These are phyloP conservation scores for Lathronympha strigana DNA, from an alignment of 2,888 invertebrate species.

Conservation along the genomic window DNA sequence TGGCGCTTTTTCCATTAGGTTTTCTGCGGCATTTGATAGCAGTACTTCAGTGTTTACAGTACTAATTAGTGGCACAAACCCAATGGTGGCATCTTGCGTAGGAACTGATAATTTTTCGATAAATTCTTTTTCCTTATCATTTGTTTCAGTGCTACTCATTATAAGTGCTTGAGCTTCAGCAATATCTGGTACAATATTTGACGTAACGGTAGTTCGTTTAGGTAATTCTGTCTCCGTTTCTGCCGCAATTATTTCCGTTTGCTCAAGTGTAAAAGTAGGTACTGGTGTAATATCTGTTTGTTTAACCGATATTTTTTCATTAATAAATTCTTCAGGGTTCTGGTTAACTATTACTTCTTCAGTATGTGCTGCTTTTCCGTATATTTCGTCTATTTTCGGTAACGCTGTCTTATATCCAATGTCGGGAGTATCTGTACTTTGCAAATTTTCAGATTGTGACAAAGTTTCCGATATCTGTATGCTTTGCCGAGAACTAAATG, in stretches of 20 bases:
- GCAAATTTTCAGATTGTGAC: slow-evolving; percentile 80
- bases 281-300: slow-evolving; percentile 61
- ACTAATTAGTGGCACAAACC: slow-evolving; percentile 65
- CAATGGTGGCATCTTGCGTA: slow-evolving; percentile 59
- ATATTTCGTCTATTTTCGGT: slow-evolving; percentile 67
- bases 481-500: slow-evolving; percentile 75
- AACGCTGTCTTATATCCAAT: slow-evolving; percentile 62
- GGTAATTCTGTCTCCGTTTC: slow-evolving; percentile 79
- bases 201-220: slow-evolving; percentile 50
- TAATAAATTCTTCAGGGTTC: slow-evolving; percentile 61
- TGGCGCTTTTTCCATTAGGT: slow-evolving; percentile 50
- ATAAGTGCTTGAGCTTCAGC: slow-evolving; percentile 83
- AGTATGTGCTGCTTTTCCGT: slow-evolving; percentile 71
- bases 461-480: slow-evolving; percentile 82
- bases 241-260: slow-evolving; percentile 76
- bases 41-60: slow-evolving; percentile 70
- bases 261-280: slow-evolving; percentile 70
- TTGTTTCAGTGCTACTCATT: slow-evolving; percentile 80
- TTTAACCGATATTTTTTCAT: slow-evolving; percentile 54
- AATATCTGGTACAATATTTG: slow-evolving; percentile 75
- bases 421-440: slow-evolving; percentile 68
- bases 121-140: slow-evolving; percentile 83
- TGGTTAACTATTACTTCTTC: slow-evolving; percentile 69
- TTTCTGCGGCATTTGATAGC: slow-evolving; percentile 53
- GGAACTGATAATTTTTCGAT: slow-evolving; percentile 52